Conservation (phyloP, 2,113 vertebrate genomes). For the Leiothrix lutea region DNA sequence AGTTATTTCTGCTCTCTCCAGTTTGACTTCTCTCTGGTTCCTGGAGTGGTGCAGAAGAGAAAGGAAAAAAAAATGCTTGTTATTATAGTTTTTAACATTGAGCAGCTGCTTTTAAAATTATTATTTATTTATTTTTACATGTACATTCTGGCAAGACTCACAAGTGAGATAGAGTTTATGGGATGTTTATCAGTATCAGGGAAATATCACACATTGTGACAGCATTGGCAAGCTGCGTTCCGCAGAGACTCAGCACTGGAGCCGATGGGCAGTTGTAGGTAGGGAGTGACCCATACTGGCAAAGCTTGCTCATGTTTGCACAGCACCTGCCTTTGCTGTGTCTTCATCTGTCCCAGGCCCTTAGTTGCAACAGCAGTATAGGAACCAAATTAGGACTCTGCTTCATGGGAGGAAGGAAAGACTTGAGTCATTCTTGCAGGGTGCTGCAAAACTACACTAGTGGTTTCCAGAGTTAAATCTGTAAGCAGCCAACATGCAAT, state of each 20-base stretch:
- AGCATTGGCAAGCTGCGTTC: background rate
- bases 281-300: background rate
- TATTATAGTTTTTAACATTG: background rate
- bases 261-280: accelerated
- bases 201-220: background rate
- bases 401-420: background rate
- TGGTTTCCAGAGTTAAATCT: background rate
- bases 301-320: background rate
- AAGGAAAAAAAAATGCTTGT: background rate
- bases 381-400: background rate
- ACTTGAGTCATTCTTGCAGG: background rate
- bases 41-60: background rate
- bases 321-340: background rate
- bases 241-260: background rate
- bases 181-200: background rate
- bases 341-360: background rate
- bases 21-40: background rate
- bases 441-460: background rate
- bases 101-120: conserved; percentile 13
- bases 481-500: background rate
- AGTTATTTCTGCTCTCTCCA: background rate
- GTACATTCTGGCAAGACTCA: background rate
- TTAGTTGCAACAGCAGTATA: background rate
- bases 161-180: background rate
- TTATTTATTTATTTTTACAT: background rate